phyloP scores from a whole-genome alignment of 2,888 invertebrate genomes.

The Empis stercorea region DNA sequence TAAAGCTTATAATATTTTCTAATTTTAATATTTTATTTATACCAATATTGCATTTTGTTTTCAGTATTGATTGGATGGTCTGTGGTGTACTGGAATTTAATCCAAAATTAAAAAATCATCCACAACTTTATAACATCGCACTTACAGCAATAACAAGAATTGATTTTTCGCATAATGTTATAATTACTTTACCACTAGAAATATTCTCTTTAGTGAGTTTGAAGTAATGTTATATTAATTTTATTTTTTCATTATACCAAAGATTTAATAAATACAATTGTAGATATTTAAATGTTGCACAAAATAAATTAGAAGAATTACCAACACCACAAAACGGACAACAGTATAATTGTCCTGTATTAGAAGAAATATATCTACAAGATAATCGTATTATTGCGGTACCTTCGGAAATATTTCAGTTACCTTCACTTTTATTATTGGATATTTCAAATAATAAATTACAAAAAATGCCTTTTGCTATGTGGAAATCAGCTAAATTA shows the following conservation, averaged over 20 bases:
- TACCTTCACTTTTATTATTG: conserved; percentile 65
- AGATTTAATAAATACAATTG: conserved; percentile 3
- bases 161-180: conserved; percentile 82
- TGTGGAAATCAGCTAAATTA: conserved; percentile 79
- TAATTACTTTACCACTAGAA: conserved; percentile 64
- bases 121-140: conserved; percentile 51
- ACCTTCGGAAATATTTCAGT: conserved; percentile 67
- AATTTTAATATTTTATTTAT: too few relatives aligned
- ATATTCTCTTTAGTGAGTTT: conserved; percentile 76
- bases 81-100: conserved; percentile 77
- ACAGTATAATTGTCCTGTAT: conserved; percentile 55
- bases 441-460: conserved; percentile 93
- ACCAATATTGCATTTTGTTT: too few relatives aligned
- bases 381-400: conserved; percentile 77
- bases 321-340: conserved; percentile 37
- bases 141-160: conserved; percentile 86
- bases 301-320: conserved; percentile 73
- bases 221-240: conserved; percentile 33
- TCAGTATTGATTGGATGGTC: conserved; percentile 64
- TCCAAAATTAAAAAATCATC: conserved; percentile 60
- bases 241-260: not conserved
- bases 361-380: conserved; percentile 86
- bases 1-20: conserved; percentile 20
- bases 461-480: conserved; percentile 61
- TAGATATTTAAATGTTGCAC: conserved; percentile 70